Evolutionary conservation across 2,113 vertebrate genomes (phyloP).

Genomic region (western clawed frog (Xenopus tropicalis)): UCB_Xtro_10.0 CM004450.2:52560001-52560500

Average conservation of each 20-base stretch:
- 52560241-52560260: not conserved
- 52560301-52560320: constrained; percentile 95
- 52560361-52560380: constrained; percentile 93
- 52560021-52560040: constrained; percentile 8
- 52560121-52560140: constrained; percentile 11
- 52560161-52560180: not conserved
- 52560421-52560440: constrained; percentile 83
- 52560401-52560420: constrained; percentile 82
- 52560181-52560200: not conserved
- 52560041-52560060: constrained; percentile 19
- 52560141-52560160: not conserved
- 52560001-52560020: constrained; percentile 4
- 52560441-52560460: constrained; percentile 87
- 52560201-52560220: not conserved
- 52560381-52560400: constrained; percentile 88
- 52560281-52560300: constrained; percentile 77
- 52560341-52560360: constrained; percentile 89
- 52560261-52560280: not conserved
- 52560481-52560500: constrained; percentile 83
- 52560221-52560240: not conserved
- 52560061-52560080: constrained; percentile 8
- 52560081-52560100: constrained; percentile 2
- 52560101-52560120: constrained; percentile 1
- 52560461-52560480: constrained; percentile 87
- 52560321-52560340: constrained; percentile 95